phyloP scores from a whole-genome alignment of 2,888 invertebrate genomes.

The Lapara coniferarum region DNA sequence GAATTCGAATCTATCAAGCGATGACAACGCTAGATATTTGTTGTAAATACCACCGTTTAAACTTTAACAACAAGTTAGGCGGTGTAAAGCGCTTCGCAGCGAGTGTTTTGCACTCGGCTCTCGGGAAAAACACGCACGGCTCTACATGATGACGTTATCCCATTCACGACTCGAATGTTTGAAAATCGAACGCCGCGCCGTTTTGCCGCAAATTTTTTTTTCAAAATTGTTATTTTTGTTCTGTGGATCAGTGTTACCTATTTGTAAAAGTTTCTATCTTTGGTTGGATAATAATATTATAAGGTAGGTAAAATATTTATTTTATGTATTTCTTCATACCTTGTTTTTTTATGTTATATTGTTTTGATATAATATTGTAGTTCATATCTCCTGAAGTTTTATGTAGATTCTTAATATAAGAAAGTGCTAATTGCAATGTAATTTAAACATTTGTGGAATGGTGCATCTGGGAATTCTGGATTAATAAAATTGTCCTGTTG shows the following conservation, averaged over 20 bases:
- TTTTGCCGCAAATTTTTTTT: slow-evolving; percentile 26
- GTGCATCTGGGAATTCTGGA: too few relatives aligned
- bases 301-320: background rate
- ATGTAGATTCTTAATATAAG: too few relatives aligned
- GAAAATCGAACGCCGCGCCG: slow-evolving; percentile 13
- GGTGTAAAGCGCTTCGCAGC: slow-evolving; percentile 30
- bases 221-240: slow-evolving; percentile 27
- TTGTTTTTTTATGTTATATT: background rate
- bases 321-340: background rate
- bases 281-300: background rate
- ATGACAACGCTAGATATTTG: background rate
- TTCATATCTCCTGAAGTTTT: too few relatives aligned
- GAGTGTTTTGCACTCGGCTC: slow-evolving; percentile 26
- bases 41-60: background rate
- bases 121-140: slow-evolving; percentile 15
- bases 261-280: background rate
- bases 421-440: too few relatives aligned
- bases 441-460: too few relatives aligned
- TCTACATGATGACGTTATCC: background rate
- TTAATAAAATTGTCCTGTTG: too few relatives aligned
- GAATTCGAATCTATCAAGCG: background rate
- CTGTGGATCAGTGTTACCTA: slow-evolving; percentile 9
- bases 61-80: background rate
- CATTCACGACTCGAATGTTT: slow-evolving; percentile 10
- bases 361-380: background rate